Evolutionary conservation across 1,140 invertebrate genomes (phyloP), one percentile per base, ranked within the genome.

Genomic region (Amphibalanus amphitrite): DNA sequence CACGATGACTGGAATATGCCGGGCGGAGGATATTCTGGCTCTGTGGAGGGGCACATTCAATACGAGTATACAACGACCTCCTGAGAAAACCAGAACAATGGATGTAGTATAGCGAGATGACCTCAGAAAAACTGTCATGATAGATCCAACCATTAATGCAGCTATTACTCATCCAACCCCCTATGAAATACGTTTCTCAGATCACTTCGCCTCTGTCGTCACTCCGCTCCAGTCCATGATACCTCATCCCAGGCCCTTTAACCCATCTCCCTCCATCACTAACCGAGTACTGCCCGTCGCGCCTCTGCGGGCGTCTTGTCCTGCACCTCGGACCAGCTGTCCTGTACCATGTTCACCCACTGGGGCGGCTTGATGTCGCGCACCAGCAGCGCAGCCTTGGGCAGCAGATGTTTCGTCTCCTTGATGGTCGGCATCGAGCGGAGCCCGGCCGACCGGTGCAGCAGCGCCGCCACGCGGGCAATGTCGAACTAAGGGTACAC

Each of bases 361-460:
- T 95, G 91, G 47, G 89, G 87, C 1, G 92, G 91, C 71, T 89
- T 84, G 1, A 94, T 89, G 76, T 94, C 91, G 15, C 90, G 82
- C 69, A 93, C 84, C 68, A 88, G 88, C 29, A 95, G 80, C 64
- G 92, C 88, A 26, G 92, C 92, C 80, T 94, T 95, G 6, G 92
- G 92, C 74, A 95, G 82, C 75, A 95, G 81, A 82, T 92, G 95
- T 81, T 95, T 94, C 40, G 95, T 89, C 81, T 91, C 90, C 78
- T 88, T 88, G 79, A 88, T 86, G 47, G 86, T 88, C 28, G 95
- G 93, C 59, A 92, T 85, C 74, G 92, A 88, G 29, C 87, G 86
- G 80, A 95, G 86, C 75, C 95, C 92, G 15, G 92, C 92, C 28
- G 94, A 93, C 75, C 91, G 85, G 78, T 97, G 93, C 13, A 97